These are phyloP conservation scores for Aphyosemion australe DNA, from an alignment of 2,113 vertebrate genomes.

Conservation along the genomic window DNA sequence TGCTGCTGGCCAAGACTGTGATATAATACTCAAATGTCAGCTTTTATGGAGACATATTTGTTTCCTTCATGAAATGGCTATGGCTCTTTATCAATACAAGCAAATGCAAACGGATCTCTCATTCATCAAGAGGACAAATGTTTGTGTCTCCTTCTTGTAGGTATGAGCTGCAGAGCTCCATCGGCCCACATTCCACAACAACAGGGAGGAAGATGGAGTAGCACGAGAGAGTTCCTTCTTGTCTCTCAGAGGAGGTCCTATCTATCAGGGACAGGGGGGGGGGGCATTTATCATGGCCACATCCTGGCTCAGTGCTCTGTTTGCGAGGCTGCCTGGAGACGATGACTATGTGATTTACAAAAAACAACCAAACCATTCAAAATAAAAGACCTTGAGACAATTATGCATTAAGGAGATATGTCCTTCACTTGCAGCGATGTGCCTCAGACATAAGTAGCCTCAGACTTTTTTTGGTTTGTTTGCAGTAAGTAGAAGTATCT, in stretches of 20 bases:
- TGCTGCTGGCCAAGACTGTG: background rate
- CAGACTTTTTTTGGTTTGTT: too few species aligned
- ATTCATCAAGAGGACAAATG: slow-evolving; percentile 14
- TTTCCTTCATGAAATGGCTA: slow-evolving; percentile 19
- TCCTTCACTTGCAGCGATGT: too few species aligned
- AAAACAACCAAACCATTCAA: slow-evolving; percentile 1
- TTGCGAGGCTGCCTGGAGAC: background rate
- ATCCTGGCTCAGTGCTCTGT: slow-evolving; percentile 24
- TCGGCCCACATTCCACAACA: slow-evolving; percentile 13
- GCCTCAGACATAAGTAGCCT: too few species aligned
- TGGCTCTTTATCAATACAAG: slow-evolving; percentile 19
- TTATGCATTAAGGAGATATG: too few species aligned
- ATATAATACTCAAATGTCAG: background rate
- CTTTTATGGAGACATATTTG: slow-evolving; percentile 5
- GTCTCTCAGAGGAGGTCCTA: slow-evolving; percentile 51
- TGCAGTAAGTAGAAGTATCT: too few species aligned
- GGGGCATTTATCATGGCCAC: slow-evolving; percentile 39
- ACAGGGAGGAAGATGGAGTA: slow-evolving; percentile 15
- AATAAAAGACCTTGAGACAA: slow-evolving; percentile 6
- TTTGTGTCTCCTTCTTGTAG: slow-evolving; percentile 2
- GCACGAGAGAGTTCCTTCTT: background rate
- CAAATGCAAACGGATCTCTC: slow-evolving; percentile 11
- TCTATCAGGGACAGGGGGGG: slow-evolving; percentile 26
- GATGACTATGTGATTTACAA: slow-evolving; percentile 12
- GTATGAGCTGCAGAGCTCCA: slow-evolving; percentile 1